These are phyloP conservation scores for Parapsyche elsis DNA, from an alignment of 1,140 invertebrate species.

Conservation along the genomic window DNA sequence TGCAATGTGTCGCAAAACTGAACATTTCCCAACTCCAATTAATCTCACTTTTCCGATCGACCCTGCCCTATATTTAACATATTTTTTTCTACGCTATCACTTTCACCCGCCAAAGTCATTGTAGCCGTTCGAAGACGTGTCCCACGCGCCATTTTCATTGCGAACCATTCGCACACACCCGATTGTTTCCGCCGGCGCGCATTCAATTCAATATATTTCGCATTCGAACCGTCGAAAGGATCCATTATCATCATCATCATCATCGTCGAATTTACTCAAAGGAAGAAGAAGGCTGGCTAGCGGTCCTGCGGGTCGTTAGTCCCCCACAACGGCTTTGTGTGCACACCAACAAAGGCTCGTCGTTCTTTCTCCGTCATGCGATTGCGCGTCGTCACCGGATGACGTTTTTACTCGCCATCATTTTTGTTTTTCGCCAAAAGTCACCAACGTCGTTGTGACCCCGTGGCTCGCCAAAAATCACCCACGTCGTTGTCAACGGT, in stretches of 20 bases:
- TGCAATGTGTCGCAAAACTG: no score
- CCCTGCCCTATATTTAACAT: conserved; percentile 12
- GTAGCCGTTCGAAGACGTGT: conserved; percentile 6
- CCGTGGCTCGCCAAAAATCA: conserved; percentile 2
- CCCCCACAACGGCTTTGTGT: background rate
- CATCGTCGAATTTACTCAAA: no score
- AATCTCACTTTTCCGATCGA: conserved; percentile 11
- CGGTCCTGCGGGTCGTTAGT: background rate
- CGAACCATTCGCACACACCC: background rate
- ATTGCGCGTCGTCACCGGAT: conserved; percentile 3
- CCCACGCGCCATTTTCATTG: background rate
- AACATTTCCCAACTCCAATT: background rate
- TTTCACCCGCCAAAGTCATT: conserved; percentile 8
- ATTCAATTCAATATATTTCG: no score
- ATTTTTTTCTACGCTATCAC: conserved; percentile 3
- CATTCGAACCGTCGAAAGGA: no score
- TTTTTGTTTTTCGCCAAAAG: background rate
- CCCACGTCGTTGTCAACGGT: background rate
- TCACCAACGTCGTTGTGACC: background rate
- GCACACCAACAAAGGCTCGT: background rate
- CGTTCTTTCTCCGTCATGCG: background rate
- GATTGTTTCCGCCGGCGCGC: no score
- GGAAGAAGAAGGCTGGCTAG: no score
- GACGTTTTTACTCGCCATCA: background rate
- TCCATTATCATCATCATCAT: no score